phyloP scores from a whole-genome alignment of 2,113 vertebrate genomes.

The Nibea albiflora region DNA sequence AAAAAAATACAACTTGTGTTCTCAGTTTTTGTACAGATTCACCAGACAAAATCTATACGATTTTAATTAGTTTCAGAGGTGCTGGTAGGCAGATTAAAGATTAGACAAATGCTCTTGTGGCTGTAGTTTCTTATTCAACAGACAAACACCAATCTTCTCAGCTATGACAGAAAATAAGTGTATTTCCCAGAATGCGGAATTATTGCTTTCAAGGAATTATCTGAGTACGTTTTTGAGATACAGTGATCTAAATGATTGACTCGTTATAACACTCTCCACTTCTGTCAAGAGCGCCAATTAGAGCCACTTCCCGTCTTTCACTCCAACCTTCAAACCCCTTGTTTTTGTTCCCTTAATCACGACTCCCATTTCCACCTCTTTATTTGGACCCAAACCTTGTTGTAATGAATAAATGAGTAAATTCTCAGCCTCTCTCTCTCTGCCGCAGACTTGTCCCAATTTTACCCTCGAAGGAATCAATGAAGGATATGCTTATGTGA shows the following conservation, averaged over 20 bases:
- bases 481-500: conserved; percentile 12
- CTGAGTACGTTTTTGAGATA: neutral
- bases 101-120: neutral
- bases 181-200: neutral
- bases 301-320: neutral
- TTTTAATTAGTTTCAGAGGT: neutral
- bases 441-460: neutral
- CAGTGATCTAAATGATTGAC: neutral
- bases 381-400: conserved; percentile 16
- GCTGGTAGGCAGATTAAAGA: neutral
- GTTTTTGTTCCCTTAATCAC: conserved; percentile 3
- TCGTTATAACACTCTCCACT: neutral
- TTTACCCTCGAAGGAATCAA: conserved; percentile 19
- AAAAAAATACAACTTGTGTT: neutral
- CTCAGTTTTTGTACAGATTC: neutral
- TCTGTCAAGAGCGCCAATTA: neutral
- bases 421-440: neutral
- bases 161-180: neutral
- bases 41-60: neutral
- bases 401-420: conserved; percentile 20
- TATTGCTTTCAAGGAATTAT: neutral
- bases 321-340: neutral
- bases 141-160: too few species aligned
- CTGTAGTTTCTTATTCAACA: neutral
- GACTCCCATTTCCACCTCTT: conserved; percentile 4